These are phyloP conservation scores for Sitta carolinensis DNA, from an alignment of 2,797 vertebrate genomes.

Conservation along the genomic window DNA sequence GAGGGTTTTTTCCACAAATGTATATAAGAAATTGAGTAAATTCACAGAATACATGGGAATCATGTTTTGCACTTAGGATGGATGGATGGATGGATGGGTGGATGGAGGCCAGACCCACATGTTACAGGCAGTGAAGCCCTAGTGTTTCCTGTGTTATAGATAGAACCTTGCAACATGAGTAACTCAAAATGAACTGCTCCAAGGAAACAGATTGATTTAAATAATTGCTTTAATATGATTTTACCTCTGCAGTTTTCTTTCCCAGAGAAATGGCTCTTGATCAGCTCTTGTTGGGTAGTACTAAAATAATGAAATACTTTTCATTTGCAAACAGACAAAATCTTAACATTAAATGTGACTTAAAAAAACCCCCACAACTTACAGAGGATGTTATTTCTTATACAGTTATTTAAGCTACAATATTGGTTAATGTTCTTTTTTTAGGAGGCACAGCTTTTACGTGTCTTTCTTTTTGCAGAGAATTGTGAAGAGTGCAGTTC, in stretches of 20 bases:
- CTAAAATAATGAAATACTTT: not conserved
- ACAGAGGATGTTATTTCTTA: not conserved
- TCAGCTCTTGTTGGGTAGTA: not conserved
- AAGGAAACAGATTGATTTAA: not conserved
- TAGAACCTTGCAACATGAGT: not conserved
- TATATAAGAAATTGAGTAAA: not conserved
- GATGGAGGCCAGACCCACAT: not conserved
- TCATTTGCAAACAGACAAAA: not conserved
- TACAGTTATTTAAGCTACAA: not conserved
- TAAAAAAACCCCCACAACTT: not conserved
- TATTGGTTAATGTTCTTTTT: not conserved
- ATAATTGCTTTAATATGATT: conserved; percentile 21
- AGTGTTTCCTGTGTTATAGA: not conserved
- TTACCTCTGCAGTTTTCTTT: conserved; percentile 7
- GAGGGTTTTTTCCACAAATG: not conserved
- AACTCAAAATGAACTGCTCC: not conserved
- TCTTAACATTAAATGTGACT: not conserved
- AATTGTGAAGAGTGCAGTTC: not conserved
- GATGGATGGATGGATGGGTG: not conserved
- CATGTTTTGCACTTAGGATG: not conserved
- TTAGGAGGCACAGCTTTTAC: not conserved
- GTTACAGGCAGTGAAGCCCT: not conserved
- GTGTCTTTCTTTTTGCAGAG: not conserved
- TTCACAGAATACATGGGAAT: not conserved
- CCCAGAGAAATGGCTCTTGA: conserved; percentile 10